These are phyloP conservation scores for Cephalopachus bancanus DNA, from an alignment of 2,797 vertebrate species.

Conservation along the genomic window DNA sequence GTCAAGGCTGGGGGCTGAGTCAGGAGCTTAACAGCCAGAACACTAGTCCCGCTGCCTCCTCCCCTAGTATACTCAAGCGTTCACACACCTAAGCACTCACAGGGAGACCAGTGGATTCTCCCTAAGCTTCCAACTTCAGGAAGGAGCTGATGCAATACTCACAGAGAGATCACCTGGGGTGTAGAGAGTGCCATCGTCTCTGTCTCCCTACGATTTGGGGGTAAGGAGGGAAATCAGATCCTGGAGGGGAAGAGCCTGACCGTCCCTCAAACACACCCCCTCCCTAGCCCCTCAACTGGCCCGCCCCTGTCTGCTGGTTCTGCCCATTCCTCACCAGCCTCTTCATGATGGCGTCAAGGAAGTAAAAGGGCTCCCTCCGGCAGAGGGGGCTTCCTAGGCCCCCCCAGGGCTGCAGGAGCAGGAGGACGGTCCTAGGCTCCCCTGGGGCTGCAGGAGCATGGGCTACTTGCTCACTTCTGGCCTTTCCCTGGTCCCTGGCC, in stretches of 20 bases:
- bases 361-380: constrained; percentile 15
- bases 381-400: constrained; percentile 14
- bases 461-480: not conserved
- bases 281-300: not conserved
- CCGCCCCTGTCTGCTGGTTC: not conserved
- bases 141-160: constrained; percentile 37
- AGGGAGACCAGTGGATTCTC: not conserved
- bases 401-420: not conserved
- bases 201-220: constrained; percentile 55
- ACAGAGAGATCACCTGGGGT: constrained; percentile 64
- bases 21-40: not conserved
- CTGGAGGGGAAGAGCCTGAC: not conserved
- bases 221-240: not conserved
- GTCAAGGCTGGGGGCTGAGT: not conserved
- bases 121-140: not conserved
- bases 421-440: constrained; percentile 22
- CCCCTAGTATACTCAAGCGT: not conserved
- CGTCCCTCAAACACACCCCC: not conserved
- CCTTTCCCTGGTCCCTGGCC: not conserved
- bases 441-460: not conserved
- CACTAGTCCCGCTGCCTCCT: not conserved
- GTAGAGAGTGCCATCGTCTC: constrained; percentile 58
- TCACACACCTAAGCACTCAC: not conserved
- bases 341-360: constrained; percentile 38
- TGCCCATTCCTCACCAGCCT: not conserved